These are phyloP conservation scores for Alcis repandata DNA, from an alignment of 2,888 invertebrate genomes.

Conservation along the genomic window DNA sequence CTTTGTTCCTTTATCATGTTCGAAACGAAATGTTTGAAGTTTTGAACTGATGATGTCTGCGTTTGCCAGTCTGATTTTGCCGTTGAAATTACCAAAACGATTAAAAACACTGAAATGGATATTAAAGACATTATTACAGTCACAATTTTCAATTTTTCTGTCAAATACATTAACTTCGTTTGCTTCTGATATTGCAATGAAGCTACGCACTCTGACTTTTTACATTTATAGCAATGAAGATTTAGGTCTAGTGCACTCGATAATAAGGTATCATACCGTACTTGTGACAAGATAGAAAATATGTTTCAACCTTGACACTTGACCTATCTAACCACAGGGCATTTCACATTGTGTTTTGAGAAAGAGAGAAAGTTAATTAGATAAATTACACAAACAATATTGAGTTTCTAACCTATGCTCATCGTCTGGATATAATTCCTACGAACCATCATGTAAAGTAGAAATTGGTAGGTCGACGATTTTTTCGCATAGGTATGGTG, in stretches of 20 bases:
- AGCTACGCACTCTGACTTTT: constrained; percentile 36
- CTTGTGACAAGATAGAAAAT: constrained; percentile 49
- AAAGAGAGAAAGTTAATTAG: constrained; percentile 52
- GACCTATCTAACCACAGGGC: constrained; percentile 77
- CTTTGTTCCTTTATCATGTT: constrained; percentile 78
- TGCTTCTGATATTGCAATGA: constrained; percentile 50
- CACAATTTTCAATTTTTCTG: constrained; percentile 55
- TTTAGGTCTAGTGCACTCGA: constrained; percentile 65
- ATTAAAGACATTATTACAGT: constrained; percentile 71
- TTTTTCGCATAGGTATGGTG: too few species aligned
- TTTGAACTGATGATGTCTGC: constrained; percentile 60
- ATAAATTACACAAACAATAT: background rate
- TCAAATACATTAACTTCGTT: constrained; percentile 69
- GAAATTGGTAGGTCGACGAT: too few species aligned
- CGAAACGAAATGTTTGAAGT: constrained; percentile 71
- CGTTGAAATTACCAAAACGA: constrained; percentile 64
- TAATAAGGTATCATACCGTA: constrained; percentile 67
- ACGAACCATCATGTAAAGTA: background rate
- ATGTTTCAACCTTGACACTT: constrained; percentile 77
- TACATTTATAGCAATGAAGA: constrained; percentile 62
- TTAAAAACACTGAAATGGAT: constrained; percentile 64
- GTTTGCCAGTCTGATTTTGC: constrained; percentile 63
- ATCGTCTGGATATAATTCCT: background rate
- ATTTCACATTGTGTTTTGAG: constrained; percentile 59
- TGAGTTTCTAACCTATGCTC: background rate